These are phyloP conservation scores for Drosophila diplacantha DNA, from an alignment of 2,888 invertebrate species.

Conservation along the genomic window DNA sequence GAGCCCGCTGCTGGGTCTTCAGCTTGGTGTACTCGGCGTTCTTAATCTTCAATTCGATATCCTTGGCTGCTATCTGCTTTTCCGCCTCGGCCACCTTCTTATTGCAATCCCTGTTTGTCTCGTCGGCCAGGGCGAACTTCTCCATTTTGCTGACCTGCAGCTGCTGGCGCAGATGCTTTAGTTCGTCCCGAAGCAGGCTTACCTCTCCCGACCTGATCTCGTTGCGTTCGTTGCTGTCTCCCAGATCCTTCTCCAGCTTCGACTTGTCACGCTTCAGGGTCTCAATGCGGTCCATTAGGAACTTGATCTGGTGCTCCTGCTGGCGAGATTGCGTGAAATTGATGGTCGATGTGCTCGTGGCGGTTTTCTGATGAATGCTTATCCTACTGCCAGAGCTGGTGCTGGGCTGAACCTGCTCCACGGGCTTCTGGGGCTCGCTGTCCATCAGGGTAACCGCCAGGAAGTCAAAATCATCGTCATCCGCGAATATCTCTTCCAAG, in stretches of 20 bases:
- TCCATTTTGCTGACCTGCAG: constrained; percentile 72
- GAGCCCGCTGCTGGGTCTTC: constrained; percentile 57
- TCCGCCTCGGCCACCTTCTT: constrained; percentile 68
- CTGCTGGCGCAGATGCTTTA: constrained; percentile 73
- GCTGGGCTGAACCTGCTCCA: constrained; percentile 7
- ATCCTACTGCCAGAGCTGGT: constrained; percentile 17
- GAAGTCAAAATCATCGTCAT: constrained; percentile 40
- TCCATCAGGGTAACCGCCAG: constrained; percentile 22
- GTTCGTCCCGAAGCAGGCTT: constrained; percentile 71
- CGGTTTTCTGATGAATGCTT: constrained; percentile 11
- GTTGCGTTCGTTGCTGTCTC: constrained; percentile 64
- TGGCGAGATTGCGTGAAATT: constrained; percentile 50
- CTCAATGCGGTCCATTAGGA: constrained; percentile 74
- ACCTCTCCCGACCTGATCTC: constrained; percentile 73
- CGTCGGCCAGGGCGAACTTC: constrained; percentile 66
- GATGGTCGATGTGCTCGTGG: constrained; percentile 1
- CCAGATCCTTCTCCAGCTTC: constrained; percentile 66
- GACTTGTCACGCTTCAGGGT: constrained; percentile 70
- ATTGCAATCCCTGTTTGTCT: constrained; percentile 63
- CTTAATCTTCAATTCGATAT: constrained; percentile 67
- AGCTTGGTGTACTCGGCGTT: constrained; percentile 66
- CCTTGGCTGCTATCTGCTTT: constrained; percentile 69
- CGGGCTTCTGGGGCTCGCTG: constrained; percentile 11
- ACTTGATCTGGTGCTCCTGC: constrained; percentile 72
- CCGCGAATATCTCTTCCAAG: constrained; percentile 54